Percentiles rank a stretch among this genome's conserved stretches.
phyloP scores from a whole-genome alignment of 2,113 vertebrate genomes.

The Delphinus delphis region DNA sequence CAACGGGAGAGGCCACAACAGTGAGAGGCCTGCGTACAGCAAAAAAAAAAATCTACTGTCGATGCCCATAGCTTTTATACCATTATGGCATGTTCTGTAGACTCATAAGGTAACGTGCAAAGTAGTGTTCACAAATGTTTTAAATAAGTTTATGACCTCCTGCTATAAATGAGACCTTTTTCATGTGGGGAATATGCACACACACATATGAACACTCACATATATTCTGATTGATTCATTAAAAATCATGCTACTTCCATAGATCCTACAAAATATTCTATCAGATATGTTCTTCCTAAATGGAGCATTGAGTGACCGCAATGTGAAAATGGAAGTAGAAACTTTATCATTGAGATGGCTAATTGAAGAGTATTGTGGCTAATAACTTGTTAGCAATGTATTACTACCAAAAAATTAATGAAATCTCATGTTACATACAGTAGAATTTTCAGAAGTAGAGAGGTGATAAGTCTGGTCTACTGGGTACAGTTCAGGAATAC shows the following conservation, averaged over 20 bases:
- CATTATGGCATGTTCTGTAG: not conserved
- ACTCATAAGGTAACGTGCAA: not conserved
- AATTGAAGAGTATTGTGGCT: not conserved
- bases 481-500: not conserved
- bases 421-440: not conserved
- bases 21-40: no score
- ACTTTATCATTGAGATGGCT: not conserved
- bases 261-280: not conserved
- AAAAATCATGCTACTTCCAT: not conserved
- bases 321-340: not conserved
- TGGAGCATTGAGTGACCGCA: not conserved
- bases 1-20: no score
- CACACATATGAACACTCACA: not conserved
- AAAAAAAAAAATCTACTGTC: not conserved
- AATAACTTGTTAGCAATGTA: not conserved
- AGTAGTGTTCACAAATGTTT: not conserved
- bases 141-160: not conserved
- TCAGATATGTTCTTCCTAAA: not conserved
- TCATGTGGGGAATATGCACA: not conserved
- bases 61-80: not conserved
- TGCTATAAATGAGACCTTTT: not conserved
- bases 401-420: not conserved
- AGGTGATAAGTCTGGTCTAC: not conserved
- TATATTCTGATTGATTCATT: not conserved
- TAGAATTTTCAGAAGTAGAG: not conserved